phyloP scores from a whole-genome alignment of 2,797 vertebrate species.

The Gallinago solitaria region DNA sequence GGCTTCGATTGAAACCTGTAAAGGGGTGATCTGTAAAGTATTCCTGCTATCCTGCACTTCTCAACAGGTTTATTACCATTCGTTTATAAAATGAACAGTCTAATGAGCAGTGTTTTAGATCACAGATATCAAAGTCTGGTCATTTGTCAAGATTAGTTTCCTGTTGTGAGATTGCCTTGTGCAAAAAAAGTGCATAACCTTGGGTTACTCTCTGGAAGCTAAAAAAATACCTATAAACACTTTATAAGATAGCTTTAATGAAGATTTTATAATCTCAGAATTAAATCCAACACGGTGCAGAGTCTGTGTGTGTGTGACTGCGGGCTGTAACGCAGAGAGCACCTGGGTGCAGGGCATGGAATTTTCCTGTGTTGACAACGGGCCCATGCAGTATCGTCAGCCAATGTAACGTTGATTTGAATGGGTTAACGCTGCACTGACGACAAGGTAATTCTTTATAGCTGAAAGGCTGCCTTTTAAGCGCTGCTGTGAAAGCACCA shows the following conservation, averaged over 20 bases:
- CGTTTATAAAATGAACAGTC: conserved; percentile 62
- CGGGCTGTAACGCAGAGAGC: not conserved
- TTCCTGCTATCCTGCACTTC: conserved; percentile 64
- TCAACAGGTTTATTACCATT: conserved; percentile 72
- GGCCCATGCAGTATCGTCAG: not conserved
- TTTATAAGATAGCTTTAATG: conserved; percentile 2
- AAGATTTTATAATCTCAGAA: conserved; percentile 26
- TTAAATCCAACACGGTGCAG: not conserved
- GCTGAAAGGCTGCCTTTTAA: not conserved
- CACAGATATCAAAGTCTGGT: conserved; percentile 68
- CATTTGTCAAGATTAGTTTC: conserved; percentile 72
- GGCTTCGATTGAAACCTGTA: conserved; percentile 43
- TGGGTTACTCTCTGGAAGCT: conserved; percentile 27
- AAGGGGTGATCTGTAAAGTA: conserved; percentile 71
- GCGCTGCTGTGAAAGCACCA: not conserved
- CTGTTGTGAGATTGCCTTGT: conserved; percentile 60
- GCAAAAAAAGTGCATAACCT: conserved; percentile 31
- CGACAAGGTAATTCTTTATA: not conserved
- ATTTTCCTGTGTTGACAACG: not conserved
- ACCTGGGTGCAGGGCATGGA: not conserved
- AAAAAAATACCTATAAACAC: conserved; percentile 28
- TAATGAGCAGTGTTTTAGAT: conserved; percentile 72
- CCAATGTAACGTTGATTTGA: not conserved
- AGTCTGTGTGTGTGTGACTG: not conserved
- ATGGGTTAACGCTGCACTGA: not conserved